phyloP scores from a whole-genome alignment of 2,113 vertebrate species.

The Syrmaticus mikado region DNA sequence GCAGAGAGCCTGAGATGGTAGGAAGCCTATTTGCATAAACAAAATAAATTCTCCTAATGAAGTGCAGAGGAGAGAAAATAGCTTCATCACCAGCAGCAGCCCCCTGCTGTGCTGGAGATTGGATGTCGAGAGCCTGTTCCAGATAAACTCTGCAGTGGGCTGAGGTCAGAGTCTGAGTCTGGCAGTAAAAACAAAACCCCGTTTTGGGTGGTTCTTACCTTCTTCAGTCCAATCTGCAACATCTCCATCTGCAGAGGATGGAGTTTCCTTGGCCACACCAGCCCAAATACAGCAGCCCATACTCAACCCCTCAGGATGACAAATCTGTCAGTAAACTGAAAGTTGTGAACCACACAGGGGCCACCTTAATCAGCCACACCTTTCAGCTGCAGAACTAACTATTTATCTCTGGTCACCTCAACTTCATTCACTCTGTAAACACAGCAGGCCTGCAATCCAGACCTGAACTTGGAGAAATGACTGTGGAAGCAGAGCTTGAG shows the following conservation, averaged over 20 bases:
- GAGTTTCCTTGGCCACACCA: background rate
- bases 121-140: background rate
- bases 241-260: background rate
- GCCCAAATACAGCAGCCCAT: background rate
- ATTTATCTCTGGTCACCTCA: background rate
- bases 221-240: background rate
- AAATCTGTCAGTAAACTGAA: background rate
- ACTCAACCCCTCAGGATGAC: background rate
- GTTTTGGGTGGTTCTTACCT: background rate
- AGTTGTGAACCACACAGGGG: background rate
- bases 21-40: background rate
- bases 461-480: background rate
- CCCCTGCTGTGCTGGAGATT: rapidly evolving
- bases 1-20: background rate
- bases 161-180: background rate
- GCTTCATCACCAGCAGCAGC: background rate
- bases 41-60: background rate
- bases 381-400: background rate
- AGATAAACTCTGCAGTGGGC: background rate
- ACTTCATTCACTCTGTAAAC: background rate
- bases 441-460: background rate
- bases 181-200: background rate
- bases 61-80: background rate
- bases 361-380: background rate
- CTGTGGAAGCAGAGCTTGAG: background rate